Evolutionary conservation across 2,888 invertebrate species (phyloP), one percentile per base, ranked within the genome.

Genomic region (Venustoraphidia nigricollis): DNA sequence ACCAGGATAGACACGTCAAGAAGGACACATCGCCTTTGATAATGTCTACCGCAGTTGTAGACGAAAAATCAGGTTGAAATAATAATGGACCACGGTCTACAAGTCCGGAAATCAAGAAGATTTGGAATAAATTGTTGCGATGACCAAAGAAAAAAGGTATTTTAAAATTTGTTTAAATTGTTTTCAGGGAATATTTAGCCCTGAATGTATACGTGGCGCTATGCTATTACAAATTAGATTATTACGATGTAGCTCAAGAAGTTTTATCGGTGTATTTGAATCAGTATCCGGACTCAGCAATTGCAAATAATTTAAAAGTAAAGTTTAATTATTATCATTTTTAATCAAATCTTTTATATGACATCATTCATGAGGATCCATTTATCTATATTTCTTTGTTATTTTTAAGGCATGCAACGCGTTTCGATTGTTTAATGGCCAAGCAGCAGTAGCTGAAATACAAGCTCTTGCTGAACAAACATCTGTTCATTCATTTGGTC

Each of bases 151-250:
- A 10, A 49, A 45, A 38, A 46, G 9, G 2, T 42, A 35, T 34
- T 35, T 44, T 48, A 11, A 34, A 47, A 38, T 35, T 47, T 35
- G 13, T 41, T 40, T 17, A 17, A 51, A 47, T 52, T 50, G 47
- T 49, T 70, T 70, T 34, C 66, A 92, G 93, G 57, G 87, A 89
- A 47, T 91, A 82, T 66, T 71, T 95, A 62, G 97, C 97, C 1
- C 67, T 98, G 50, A 96, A 98, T 67, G 93, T 97, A 4, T 97
- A 98, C 65, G 86, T 97, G 49, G 97, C 96, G 0, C 69, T 97
- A 11, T 98, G 97, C 62, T 97, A 97, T 68, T 98, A 97, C 69
- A 97, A 98, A 66, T 70, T 97, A 59, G 97, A 97, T 67, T 97
- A 95, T 65, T 97, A 94, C 62, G 97, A 97, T 66, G 94, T 95